Evolutionary conservation across 2,888 invertebrate species (phyloP).

Genomic region (Resseliella maxima): DNA sequence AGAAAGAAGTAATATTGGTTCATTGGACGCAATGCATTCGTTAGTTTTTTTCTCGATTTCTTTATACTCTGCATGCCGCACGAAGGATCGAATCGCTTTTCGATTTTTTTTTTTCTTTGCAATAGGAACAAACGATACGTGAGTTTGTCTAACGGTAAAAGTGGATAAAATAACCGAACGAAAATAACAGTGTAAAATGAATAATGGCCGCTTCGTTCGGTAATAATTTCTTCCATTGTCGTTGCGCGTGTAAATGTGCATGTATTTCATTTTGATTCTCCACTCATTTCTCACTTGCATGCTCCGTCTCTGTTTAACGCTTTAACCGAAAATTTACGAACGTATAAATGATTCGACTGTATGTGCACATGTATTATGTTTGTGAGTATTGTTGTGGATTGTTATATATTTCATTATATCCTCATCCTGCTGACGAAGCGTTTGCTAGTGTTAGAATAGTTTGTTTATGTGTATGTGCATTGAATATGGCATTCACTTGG

Average conservation of each 20-base stretch:
- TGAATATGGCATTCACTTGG: slow-evolving; percentile 4
- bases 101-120: not conserved
- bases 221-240: slow-evolving; percentile 56
- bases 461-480: slow-evolving; percentile 1
- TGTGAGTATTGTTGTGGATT: no score
- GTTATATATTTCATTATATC: slow-evolving; percentile 24
- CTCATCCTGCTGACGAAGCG: slow-evolving; percentile 15
- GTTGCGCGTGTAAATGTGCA: slow-evolving; percentile 51
- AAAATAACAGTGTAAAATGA: slow-evolving; percentile 62
- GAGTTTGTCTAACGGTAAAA: slow-evolving; percentile 37
- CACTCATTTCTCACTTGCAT: not conserved
- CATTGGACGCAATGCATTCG: slow-evolving; percentile 23
- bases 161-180: slow-evolving; percentile 15
- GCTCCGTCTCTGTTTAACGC: not conserved
- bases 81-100: not conserved
- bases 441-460: not conserved
- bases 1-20: slow-evolving; percentile 4
- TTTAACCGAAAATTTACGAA: not conserved
- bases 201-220: slow-evolving; percentile 66
- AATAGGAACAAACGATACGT: not conserved
- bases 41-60: not conserved
- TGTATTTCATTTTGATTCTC: slow-evolving; percentile 44
- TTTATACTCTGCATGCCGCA: not conserved
- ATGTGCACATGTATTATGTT: not conserved
- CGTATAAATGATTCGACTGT: not conserved